phyloP scores from a whole-genome alignment of 2,888 invertebrate genomes.

The Timema cristinae region DNA sequence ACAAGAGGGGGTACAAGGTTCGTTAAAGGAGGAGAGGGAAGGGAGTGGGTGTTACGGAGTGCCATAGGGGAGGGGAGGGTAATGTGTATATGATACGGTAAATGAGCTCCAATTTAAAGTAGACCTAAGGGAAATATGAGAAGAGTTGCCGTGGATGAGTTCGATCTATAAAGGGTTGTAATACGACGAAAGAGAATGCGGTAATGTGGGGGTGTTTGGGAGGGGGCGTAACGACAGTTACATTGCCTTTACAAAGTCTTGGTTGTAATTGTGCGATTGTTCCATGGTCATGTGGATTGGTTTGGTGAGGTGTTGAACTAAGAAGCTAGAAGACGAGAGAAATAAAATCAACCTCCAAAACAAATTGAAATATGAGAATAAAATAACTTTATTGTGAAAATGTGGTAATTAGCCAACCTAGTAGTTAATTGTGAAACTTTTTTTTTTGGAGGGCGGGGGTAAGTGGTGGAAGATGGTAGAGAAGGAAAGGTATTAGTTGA shows the following conservation, averaged over 20 bases:
- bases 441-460: no score
- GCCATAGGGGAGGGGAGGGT: not conserved
- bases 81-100: conserved; percentile 14
- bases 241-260: conserved; percentile 4
- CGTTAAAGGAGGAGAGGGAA: not conserved
- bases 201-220: not conserved
- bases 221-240: conserved; percentile 4
- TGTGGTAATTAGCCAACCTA: no score
- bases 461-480: no score
- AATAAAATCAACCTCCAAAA: no score
- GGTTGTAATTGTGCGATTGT: not conserved
- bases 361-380: no score
- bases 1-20: not conserved
- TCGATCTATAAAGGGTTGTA: conserved; percentile 6
- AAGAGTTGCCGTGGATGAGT: not conserved
- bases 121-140: conserved; percentile 15
- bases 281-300: no score
- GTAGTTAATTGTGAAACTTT: no score
- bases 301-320: no score
- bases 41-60: not conserved
- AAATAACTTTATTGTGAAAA: no score
- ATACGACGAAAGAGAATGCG: not conserved
- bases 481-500: no score
- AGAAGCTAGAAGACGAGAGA: no score
- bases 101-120: conserved; percentile 17